Evolutionary conservation across 2,888 invertebrate genomes (phyloP).

Genomic region (Eupelmus urozonus): DNA sequence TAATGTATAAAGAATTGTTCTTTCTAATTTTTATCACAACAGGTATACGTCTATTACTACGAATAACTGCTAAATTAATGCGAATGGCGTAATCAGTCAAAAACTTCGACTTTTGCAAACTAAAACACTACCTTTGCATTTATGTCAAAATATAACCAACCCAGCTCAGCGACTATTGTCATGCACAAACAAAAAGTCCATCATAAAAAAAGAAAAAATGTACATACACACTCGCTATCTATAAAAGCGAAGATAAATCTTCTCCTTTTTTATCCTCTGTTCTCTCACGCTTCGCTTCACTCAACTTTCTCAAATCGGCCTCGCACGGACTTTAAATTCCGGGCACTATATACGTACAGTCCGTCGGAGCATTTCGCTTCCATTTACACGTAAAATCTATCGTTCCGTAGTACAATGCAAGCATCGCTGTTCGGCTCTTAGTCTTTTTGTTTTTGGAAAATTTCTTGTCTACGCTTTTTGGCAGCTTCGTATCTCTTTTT

Average conservation of each 20-base stretch:
- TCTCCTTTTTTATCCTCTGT: conserved; percentile 20
- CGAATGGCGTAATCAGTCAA: too few species aligned
- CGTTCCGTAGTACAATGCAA: conserved; percentile 28
- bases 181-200: conserved; percentile 9
- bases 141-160: not conserved
- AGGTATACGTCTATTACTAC: too few species aligned
- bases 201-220: not conserved
- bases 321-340: conserved; percentile 4
- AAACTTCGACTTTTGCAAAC: too few species aligned
- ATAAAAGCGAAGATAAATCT: conserved; percentile 29
- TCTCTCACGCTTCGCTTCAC: conserved; percentile 24
- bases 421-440: too few species aligned
- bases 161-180: not conserved
- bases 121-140: too few species aligned
- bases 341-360: not conserved
- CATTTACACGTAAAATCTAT: conserved; percentile 40
- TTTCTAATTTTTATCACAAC: too few species aligned
- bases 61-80: too few species aligned
- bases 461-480: too few species aligned
- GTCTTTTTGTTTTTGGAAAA: too few species aligned
- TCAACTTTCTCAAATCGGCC: conserved; percentile 23
- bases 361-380: conserved; percentile 21
- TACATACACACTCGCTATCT: not conserved
- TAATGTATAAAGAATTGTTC: too few species aligned
- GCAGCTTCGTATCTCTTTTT: too few species aligned